Evolutionary conservation across 2,113 vertebrate species (phyloP).

Genomic region (Zapornia atra): DNA sequence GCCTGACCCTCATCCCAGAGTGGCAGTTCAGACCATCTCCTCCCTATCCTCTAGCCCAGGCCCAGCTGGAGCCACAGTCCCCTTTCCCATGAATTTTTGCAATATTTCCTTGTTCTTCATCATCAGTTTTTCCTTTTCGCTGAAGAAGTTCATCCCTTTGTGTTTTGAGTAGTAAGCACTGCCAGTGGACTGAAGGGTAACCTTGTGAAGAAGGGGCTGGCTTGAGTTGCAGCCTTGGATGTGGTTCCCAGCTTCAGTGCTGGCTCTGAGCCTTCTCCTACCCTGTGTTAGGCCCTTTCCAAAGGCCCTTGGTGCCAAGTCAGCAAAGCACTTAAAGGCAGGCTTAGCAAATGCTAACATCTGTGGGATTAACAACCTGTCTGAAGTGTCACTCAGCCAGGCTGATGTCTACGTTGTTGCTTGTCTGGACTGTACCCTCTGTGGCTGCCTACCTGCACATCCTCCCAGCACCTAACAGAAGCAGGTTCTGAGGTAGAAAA

Average conservation of each 20-base stretch:
- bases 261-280: neutral
- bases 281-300: neutral
- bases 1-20: neutral
- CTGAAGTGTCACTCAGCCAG: neutral
- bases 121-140: neutral
- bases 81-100: neutral
- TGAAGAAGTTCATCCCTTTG: neutral
- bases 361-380: neutral
- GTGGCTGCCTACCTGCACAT: fast-evolving
- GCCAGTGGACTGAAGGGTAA: neutral
- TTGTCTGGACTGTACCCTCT: neutral
- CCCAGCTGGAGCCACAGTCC: neutral
- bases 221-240: neutral
- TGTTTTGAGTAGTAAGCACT: neutral
- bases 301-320: neutral
- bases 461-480: neutral
- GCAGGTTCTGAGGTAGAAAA: neutral
- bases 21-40: neutral
- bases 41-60: neutral
- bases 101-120: neutral
- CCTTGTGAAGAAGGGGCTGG: neutral
- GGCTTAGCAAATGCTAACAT: neutral
- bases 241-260: neutral
- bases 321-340: neutral
- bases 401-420: neutral